Evolutionary conservation across 2,888 invertebrate species (phyloP).

Genomic region (Pteria penguin): DNA sequence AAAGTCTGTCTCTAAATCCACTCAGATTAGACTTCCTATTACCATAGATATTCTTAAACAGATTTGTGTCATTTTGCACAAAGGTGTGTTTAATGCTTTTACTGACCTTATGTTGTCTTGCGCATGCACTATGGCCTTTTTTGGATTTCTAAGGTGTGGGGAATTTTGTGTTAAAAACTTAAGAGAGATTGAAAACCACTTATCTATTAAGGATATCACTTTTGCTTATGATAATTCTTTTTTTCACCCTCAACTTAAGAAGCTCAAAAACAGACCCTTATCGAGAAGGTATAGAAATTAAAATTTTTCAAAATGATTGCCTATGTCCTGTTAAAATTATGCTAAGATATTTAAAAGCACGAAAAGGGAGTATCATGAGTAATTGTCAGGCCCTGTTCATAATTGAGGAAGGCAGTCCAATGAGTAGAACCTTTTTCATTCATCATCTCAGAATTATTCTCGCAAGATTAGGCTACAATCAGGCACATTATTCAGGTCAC

Average conservation of each 20-base stretch:
- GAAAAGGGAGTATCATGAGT: not conserved
- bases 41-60: not conserved
- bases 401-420: conserved; percentile 7
- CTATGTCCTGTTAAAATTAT: conserved; percentile 7
- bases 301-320: not conserved
- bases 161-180: not conserved
- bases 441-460: not conserved
- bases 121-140: not conserved
- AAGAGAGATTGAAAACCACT: not conserved
- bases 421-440: conserved; percentile 1
- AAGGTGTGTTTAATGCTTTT: conserved; percentile 8
- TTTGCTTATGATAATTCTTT: not conserved
- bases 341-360: not conserved
- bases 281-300: not conserved
- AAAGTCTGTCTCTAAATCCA: not conserved
- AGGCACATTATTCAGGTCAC: not conserved
- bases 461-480: not conserved
- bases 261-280: conserved; percentile 20
- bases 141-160: not conserved
- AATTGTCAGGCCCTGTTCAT: conserved; percentile 7
- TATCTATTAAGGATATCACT: not conserved
- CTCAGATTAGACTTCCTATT: not conserved
- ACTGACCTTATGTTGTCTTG: not conserved
- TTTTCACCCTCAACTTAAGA: not conserved
- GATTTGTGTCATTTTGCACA: not conserved